These are phyloP conservation scores for Gymnothorax javanicus DNA, from an alignment of 2,797 vertebrate genomes.

Conservation along the genomic window DNA sequence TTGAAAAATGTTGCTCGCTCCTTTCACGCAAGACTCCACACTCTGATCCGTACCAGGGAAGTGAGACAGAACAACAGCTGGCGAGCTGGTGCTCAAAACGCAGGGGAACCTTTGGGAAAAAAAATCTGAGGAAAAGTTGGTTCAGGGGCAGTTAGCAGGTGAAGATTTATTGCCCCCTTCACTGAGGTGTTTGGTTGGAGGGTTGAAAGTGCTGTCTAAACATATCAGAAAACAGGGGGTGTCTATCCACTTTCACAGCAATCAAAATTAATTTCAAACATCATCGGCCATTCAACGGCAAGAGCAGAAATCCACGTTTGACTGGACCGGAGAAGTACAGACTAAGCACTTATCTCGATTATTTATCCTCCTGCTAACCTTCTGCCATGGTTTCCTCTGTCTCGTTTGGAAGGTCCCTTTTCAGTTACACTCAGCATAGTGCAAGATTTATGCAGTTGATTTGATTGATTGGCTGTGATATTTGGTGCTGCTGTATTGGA, in stretches of 20 bases:
- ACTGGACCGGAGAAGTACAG: background rate
- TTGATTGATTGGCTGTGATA: background rate
- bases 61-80: too few species aligned
- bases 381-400: background rate
- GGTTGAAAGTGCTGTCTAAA: slow-evolving; percentile 55
- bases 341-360: background rate
- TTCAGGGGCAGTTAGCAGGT: slow-evolving; percentile 59
- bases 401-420: background rate
- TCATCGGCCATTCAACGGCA: background rate
- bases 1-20: too few species aligned
- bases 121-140: slow-evolving; percentile 49
- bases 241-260: slow-evolving; percentile 38
- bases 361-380: background rate
- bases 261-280: slow-evolving; percentile 23
- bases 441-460: background rate
- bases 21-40: too few species aligned
- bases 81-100: background rate
- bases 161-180: slow-evolving; percentile 57
- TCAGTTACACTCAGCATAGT: background rate
- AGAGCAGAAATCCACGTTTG: slow-evolving; percentile 6
- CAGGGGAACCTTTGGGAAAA: slow-evolving; percentile 20
- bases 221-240: slow-evolving; percentile 46
- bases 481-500: background rate
- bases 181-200: background rate
- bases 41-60: too few species aligned